Conservation (phyloP, 2,113 vertebrate species). For the Haemorhous mexicanus region DNA sequence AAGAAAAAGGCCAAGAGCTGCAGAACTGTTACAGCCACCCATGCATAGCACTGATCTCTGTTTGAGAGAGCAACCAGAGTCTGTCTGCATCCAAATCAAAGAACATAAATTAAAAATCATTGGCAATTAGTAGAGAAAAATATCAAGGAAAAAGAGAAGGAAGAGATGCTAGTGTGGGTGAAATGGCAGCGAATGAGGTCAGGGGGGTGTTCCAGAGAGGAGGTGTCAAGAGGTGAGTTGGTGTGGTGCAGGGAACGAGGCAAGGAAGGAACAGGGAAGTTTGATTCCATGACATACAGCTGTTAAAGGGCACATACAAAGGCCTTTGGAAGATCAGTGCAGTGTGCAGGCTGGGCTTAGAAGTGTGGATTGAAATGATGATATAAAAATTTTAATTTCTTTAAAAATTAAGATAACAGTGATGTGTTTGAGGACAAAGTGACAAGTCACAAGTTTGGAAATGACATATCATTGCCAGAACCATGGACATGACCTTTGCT, state of each 20-base stretch:
- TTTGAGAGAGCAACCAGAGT: not conserved
- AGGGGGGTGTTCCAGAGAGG: not conserved
- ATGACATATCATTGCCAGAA: not conserved
- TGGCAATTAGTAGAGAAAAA: not conserved
- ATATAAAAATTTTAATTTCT: not conserved
- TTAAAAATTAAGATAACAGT: not conserved
- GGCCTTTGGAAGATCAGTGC: not conserved
- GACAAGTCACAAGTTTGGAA: not conserved
- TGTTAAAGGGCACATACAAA: not conserved
- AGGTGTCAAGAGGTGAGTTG: not conserved
- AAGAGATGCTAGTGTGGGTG: not conserved
- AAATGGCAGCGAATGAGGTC: not conserved
- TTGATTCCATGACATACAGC: not conserved
- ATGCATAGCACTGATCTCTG: not conserved
- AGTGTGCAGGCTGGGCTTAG: not conserved
- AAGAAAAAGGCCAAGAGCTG: not conserved
- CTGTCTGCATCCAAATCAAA: not conserved
- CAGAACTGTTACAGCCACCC: not conserved
- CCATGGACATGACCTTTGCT: accelerated
- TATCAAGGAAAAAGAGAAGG: not conserved
- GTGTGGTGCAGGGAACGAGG: not conserved
- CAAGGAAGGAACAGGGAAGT: not conserved
- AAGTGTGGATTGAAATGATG: not conserved
- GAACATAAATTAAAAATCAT: not conserved
- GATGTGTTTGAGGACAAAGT: not conserved